A percentile compares a stretch with the other conserved stretches of the same genome.
phyloP scores from a whole-genome alignment of 2,797 vertebrate species.

The Oreonectes daqikongensis region DNA sequence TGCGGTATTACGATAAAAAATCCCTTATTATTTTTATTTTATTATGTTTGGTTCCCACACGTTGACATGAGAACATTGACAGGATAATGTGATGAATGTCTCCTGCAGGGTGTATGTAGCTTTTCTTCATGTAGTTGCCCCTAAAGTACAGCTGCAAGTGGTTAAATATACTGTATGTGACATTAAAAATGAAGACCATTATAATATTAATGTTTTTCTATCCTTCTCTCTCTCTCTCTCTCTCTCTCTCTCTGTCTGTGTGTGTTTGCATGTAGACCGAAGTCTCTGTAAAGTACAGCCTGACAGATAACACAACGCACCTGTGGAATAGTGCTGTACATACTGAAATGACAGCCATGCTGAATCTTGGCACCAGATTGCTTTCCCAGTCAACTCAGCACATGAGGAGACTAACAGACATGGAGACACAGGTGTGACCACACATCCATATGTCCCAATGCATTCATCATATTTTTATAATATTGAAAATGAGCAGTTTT shows the following conservation, averaged over 20 bases:
- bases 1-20: background rate
- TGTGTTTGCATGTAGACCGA: constrained; percentile 72
- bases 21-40: background rate
- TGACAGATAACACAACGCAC: constrained; percentile 83
- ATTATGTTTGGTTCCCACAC: constrained; percentile 15
- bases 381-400: constrained; percentile 83
- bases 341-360: constrained; percentile 82
- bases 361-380: constrained; percentile 82
- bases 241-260: constrained; percentile 5
- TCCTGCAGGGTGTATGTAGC: background rate
- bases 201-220: background rate
- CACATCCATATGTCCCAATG: background rate
- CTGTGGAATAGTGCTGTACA: constrained; percentile 81
- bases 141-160: constrained; percentile 11
- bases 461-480: constrained; percentile 1
- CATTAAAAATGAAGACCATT: background rate
- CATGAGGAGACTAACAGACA: constrained; percentile 82
- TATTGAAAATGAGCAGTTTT: background rate
- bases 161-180: background rate
- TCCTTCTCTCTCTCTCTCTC: background rate
- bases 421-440: constrained; percentile 80
- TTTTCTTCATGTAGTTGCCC: background rate
- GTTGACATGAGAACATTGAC: constrained; percentile 13
- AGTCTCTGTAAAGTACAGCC: constrained; percentile 83
- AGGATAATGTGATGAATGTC: background rate